A percentile compares a stretch with the other conserved stretches of the same genome.
These are phyloP conservation scores for Cliona cf. orientalis DNA, from an alignment of 37 sponge, comb jelly and placozoan species.

Conservation along the genomic window DNA sequence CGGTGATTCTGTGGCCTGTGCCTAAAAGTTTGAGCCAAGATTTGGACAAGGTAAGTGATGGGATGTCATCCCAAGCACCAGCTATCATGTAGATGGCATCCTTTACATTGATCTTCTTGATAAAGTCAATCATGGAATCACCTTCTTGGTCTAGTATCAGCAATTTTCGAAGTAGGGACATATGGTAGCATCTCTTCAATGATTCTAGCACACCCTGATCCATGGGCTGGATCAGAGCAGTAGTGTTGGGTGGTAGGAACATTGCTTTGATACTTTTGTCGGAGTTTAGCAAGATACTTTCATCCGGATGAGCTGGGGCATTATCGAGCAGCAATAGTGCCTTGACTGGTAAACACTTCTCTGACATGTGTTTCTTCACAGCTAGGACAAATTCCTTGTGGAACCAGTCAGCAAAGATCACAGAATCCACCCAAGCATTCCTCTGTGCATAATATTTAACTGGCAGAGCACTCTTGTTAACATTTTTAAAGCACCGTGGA, in stretches of 20 bases:
- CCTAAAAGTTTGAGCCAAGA: too few relatives aligned
- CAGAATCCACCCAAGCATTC: slow-evolving; percentile 44
- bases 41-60: too few relatives aligned
- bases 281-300: neutral
- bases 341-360: too few relatives aligned
- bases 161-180: slow-evolving; percentile 19
- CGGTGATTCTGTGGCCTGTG: too few relatives aligned
- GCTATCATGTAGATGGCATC: too few relatives aligned
- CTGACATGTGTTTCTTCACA: too few relatives aligned
- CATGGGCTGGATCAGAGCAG: slow-evolving; percentile 54
- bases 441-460: slow-evolving; percentile 35
- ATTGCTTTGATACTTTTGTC: slow-evolving; percentile 36
- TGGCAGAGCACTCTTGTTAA: too few relatives aligned
- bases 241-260: slow-evolving; percentile 46
- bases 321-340: slow-evolving; percentile 57
- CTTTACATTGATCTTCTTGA: too few relatives aligned
- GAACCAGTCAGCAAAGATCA: slow-evolving; percentile 40
- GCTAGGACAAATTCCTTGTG: slow-evolving; percentile 40
- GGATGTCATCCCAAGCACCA: too few relatives aligned
- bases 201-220: slow-evolving; percentile 67
- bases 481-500: too few relatives aligned
- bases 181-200: slow-evolving; percentile 42
- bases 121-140: too few relatives aligned
- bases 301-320: slow-evolving; percentile 60
- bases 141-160: too few relatives aligned